A percentile compares a stretch with the other conserved stretches of the same genome.
These are phyloP conservation scores for Toxotes lorentzi DNA, from an alignment of 2,797 vertebrate genomes.

Conservation along the genomic window DNA sequence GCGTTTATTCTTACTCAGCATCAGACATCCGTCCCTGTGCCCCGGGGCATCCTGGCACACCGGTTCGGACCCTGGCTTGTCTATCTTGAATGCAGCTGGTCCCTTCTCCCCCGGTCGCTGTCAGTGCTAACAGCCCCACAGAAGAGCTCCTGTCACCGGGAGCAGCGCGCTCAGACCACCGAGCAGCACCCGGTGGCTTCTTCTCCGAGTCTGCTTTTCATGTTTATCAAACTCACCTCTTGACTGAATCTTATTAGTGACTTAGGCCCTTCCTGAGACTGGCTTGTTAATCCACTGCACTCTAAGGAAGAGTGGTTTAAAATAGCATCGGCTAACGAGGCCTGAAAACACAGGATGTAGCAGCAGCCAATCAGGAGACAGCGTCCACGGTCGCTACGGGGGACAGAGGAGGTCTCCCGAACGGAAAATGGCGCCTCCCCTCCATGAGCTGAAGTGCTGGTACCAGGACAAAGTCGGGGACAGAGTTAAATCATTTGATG, in stretches of 20 bases:
- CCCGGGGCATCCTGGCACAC: background rate
- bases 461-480: no score
- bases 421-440: no score
- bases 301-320: conserved; percentile 25
- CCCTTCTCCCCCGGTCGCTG: no score
- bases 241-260: background rate
- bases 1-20: background rate
- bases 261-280: background rate
- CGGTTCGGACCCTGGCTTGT: background rate
- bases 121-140: no score
- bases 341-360: conserved; percentile 11
- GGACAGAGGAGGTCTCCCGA: background rate
- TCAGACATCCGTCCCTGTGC: background rate
- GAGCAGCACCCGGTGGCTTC: no score
- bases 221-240: background rate
- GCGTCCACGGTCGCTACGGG: conserved; percentile 33
- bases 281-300: conserved; percentile 42
- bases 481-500: no score
- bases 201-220: background rate
- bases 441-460: no score
- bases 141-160: no score
- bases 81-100: no score
- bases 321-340: conserved; percentile 38
- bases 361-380: conserved; percentile 44
- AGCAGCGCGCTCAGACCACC: no score